Percentiles rank a stretch among this genome's conserved stretches.
Conservation (phyloP, 2,797 vertebrate species). For the Acrocephalus scirpaceus region DNA sequence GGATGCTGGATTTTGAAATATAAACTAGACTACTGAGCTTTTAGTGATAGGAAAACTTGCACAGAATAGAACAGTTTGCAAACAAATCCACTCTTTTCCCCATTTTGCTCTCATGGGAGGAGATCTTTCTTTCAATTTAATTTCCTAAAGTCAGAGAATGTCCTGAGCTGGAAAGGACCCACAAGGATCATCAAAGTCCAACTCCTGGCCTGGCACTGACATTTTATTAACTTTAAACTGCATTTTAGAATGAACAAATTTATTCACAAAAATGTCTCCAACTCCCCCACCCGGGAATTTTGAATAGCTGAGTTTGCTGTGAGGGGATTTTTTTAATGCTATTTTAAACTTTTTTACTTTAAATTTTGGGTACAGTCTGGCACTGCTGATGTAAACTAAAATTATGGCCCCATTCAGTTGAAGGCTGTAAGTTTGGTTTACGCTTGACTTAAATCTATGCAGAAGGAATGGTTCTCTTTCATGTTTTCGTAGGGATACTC, state of each 20-base stretch:
- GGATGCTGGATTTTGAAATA: not conserved
- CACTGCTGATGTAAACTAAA: not conserved
- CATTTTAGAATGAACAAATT: not conserved
- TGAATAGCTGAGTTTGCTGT: not conserved
- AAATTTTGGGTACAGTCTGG: not conserved
- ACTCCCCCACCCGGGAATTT: accelerated
- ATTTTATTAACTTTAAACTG: not conserved
- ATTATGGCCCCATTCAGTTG: not conserved
- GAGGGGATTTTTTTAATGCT: not conserved
- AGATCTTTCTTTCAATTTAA: accelerated
- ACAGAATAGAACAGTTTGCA: not conserved
- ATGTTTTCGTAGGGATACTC: not conserved
- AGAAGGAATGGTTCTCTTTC: not conserved
- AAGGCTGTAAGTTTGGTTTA: not conserved
- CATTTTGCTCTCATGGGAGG: not conserved
- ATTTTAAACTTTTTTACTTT: not conserved
- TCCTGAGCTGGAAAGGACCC: accelerated
- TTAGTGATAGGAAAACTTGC: not conserved
- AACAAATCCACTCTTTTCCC: not conserved
- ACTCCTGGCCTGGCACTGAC: not conserved
- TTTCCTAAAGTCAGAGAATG: not conserved
- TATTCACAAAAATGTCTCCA: not conserved
- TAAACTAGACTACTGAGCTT: not conserved
- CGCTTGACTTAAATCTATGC: not conserved
- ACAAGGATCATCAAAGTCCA: not conserved